These are phyloP conservation scores for Cantharis rustica DNA, from an alignment of 2,888 invertebrate species.

Conservation along the genomic window DNA sequence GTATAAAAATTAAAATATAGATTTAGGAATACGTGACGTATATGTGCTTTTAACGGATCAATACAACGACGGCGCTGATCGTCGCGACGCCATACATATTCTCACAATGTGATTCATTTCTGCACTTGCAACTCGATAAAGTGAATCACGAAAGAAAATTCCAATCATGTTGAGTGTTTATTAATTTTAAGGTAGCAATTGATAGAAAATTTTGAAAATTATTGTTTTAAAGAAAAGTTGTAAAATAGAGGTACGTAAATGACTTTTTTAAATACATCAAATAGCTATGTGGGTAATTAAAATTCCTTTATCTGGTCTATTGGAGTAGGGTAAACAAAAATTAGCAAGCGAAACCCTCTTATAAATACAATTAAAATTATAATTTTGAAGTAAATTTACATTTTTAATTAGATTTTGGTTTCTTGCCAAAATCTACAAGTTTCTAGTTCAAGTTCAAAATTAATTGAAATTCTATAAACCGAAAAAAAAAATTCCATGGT, in stretches of 20 bases:
- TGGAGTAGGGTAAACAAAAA: not conserved
- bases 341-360: not conserved
- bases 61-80: constrained; percentile 46
- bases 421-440: not conserved
- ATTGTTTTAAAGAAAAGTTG: not conserved
- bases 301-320: not conserved
- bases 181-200: not conserved
- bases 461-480: not conserved
- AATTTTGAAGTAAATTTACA: not conserved
- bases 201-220: not conserved
- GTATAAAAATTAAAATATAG: constrained; percentile 7
- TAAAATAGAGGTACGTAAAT: not conserved
- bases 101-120: not conserved
- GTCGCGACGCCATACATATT: constrained; percentile 41
- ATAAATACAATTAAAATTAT: not conserved
- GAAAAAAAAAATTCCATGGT: not conserved
- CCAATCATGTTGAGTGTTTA: not conserved
- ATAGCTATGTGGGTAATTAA: not conserved
- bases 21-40: constrained; percentile 37
- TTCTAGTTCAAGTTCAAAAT: constrained; percentile 4
- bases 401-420: not conserved
- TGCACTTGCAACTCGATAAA: not conserved
- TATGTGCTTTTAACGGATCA: constrained; percentile 41
- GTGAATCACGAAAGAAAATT: not conserved
- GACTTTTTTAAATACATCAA: not conserved